A percentile compares a stretch with the other conserved stretches of the same genome.
Evolutionary conservation across 2,888 invertebrate species (phyloP).

Genomic region (Rapana venosa): DNA sequence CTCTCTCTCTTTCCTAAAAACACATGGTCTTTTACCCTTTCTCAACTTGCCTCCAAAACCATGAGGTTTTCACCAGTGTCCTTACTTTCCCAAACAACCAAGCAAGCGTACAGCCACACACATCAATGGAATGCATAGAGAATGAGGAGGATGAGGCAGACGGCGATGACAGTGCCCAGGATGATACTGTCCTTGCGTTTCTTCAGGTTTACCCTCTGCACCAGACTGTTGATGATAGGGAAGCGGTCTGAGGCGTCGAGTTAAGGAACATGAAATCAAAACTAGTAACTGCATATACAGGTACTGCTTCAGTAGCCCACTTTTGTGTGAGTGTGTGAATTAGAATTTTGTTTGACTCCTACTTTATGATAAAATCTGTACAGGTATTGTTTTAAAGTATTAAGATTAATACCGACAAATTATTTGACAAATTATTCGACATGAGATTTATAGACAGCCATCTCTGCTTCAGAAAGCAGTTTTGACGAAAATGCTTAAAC

Average conservation of each 20-base stretch:
- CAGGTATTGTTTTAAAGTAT: too few species aligned
- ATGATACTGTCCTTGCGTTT: slow-evolving; percentile 94
- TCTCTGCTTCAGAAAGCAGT: too few species aligned
- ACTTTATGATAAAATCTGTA: too few species aligned
- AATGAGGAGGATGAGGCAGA: slow-evolving; percentile 90
- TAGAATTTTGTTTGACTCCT: too few species aligned
- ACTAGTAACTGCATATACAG: too few species aligned
- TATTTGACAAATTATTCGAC: too few species aligned
- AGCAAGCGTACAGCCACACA: neutral
- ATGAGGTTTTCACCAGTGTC: neutral
- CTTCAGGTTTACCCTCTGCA: slow-evolving; percentile 94
- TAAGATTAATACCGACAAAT: too few species aligned
- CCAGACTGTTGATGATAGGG: slow-evolving; percentile 84
- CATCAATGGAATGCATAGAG: slow-evolving; percentile 74
- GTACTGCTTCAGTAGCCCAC: too few species aligned
- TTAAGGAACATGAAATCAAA: slow-evolving; percentile 24
- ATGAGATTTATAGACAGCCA: too few species aligned
- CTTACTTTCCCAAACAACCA: neutral
- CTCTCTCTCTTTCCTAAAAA: neutral
- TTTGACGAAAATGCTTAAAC: too few species aligned
- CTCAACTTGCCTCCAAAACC: too few species aligned
- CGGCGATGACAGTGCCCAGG: slow-evolving; percentile 90
- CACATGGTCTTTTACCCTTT: neutral
- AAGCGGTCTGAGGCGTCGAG: slow-evolving; percentile 82
- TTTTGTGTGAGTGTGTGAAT: too few species aligned